These are phyloP conservation scores for Stegana nigrithorax DNA, from an alignment of 2,888 invertebrate species.

Conservation along the genomic window DNA sequence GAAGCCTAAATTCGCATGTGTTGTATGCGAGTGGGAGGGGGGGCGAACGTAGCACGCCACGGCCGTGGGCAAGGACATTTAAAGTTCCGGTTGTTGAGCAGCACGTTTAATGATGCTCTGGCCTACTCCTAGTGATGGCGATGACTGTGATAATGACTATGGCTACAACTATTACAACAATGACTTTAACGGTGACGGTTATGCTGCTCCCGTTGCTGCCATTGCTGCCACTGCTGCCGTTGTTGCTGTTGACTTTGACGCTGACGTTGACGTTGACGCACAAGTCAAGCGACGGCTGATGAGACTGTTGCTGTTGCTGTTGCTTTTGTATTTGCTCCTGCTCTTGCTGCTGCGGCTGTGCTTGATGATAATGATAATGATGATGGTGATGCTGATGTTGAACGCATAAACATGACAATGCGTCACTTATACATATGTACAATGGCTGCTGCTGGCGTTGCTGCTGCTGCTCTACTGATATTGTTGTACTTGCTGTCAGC, in stretches of 20 bases:
- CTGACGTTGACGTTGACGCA: neutral
- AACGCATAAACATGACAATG: slow-evolving; percentile 4
- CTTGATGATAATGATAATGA: slow-evolving; percentile 3
- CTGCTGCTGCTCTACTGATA: neutral
- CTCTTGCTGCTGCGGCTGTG: too few relatives aligned
- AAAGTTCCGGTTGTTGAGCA: slow-evolving; percentile 49
- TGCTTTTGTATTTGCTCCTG: too few relatives aligned
- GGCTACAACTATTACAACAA: neutral
- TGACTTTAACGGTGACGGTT: too few relatives aligned
- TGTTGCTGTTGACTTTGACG: neutral
- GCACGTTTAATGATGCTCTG: slow-evolving; percentile 44
- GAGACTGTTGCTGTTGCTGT: too few relatives aligned
- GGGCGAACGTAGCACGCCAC: neutral
- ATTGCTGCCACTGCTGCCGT: too few relatives aligned
- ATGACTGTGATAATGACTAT: slow-evolving; percentile 11
- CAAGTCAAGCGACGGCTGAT: too few relatives aligned
- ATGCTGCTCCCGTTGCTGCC: too few relatives aligned
- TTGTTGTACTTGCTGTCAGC: neutral
- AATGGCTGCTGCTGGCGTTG: neutral
- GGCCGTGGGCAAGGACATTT: slow-evolving; percentile 40
- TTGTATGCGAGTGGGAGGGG: neutral
- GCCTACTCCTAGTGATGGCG: slow-evolving; percentile 27
- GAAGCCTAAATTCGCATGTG: neutral
- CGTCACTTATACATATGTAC: neutral
- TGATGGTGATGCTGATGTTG: slow-evolving; percentile 39